These are phyloP conservation scores for Metallyticus violacea DNA, from an alignment of 2,888 invertebrate genomes.

Conservation along the genomic window DNA sequence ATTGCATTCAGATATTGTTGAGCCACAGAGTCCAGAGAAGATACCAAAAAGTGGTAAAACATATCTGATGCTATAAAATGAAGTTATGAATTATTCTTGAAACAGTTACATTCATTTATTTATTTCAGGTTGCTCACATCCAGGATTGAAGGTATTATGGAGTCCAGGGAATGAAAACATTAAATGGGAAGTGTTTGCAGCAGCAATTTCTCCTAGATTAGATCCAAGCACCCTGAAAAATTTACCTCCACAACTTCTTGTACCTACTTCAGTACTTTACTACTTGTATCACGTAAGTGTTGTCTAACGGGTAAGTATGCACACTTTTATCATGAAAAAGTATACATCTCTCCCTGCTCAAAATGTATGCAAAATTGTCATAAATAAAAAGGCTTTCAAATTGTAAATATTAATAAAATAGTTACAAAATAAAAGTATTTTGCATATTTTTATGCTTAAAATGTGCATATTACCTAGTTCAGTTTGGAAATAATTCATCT, in stretches of 20 bases:
- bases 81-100: neutral
- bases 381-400: too few relatives aligned
- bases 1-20: neutral
- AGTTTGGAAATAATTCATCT: too few relatives aligned
- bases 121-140: neutral
- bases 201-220: neutral
- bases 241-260: neutral
- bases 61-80: neutral
- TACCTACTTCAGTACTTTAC: neutral
- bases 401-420: too few relatives aligned
- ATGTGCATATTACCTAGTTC: too few relatives aligned
- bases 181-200: constrained; percentile 12
- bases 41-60: neutral
- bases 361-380: too few relatives aligned
- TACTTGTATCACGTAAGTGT: constrained; percentile 10
- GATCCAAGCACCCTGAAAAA: neutral
- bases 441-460: too few relatives aligned
- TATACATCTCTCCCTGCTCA: too few relatives aligned
- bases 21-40: neutral
- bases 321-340: too few relatives aligned
- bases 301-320: too few relatives aligned
- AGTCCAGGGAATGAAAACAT: neutral
- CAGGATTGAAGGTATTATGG: constrained; percentile 15
- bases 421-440: too few relatives aligned
- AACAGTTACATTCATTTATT: neutral